Base-by-base conservation (phyloP, 2,797 vertebrate species). In the Streptopelia turtur region DNA sequence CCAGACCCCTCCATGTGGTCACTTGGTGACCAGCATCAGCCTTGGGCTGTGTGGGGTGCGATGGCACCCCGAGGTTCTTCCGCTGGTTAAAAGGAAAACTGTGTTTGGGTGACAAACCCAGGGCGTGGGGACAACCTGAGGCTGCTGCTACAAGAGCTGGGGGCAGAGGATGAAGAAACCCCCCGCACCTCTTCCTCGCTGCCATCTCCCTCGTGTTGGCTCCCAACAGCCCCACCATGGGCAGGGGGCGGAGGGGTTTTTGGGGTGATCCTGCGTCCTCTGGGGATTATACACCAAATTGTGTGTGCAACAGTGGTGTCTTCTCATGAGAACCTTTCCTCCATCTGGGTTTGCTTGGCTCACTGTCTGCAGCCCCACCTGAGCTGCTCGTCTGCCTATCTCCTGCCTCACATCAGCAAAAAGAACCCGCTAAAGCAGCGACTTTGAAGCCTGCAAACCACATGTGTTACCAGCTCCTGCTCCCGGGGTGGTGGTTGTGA, bases 21-120 rank as follows among this genome's bases (percentile, higher is more conserved):
- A 0, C 27, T 9, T 5, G 27, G 74, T 2, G 69, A 1, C 49
- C 18, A 20, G 5, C 27, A 0, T 4, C 6, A 7, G 11, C 20
- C 28, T 25, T 3, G 31, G 21, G 7, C 50, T 22, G 16, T 2
- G 4, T 11, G 49, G 53, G 59, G 27, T 24, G 4, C 16, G 31
- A 35, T 4, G 8, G 15, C 43, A 45, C 43, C 43, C 43, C 4
- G 43, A 45, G 43, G 43, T 43, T 45, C 43, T 45, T 45, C 18
- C 41, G 18, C 41, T 43, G 41, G 41, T 43, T 17, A 43, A 43
- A 43, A 43, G 16, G 41, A 43, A 18, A 43, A 43, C 60, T 43
- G 18, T 13, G 21, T 5, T 17, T 6, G 25, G 86, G 7, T 9
- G 23, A 2, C 37, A 16, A n/a, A n/a, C 25, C 50, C 23, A 2